Percentiles rank a stretch among this genome's conserved stretches.
These are phyloP conservation scores for Crotalus helleri DNA, from an alignment of 2,113 vertebrate species.

Conservation along the genomic window DNA sequence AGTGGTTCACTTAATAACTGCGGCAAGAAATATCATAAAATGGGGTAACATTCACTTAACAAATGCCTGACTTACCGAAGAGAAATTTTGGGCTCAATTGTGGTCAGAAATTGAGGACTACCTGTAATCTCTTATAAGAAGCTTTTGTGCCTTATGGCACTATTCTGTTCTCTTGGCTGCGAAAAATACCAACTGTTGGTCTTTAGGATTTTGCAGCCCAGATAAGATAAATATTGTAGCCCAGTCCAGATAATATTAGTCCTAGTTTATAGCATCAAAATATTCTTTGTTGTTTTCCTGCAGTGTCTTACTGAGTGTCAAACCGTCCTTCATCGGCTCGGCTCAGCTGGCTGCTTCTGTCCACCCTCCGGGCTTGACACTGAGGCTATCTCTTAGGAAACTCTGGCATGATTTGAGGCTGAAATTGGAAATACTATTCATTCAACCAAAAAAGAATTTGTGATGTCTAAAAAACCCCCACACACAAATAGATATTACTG, in stretches of 20 bases:
- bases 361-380: too few species aligned
- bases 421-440: not conserved
- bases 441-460: not conserved
- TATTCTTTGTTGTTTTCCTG: not conserved
- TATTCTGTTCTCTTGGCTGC: not conserved
- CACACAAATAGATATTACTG: not conserved
- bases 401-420: not conserved
- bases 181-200: not conserved
- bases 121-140: too few species aligned
- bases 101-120: too few species aligned
- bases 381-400: not conserved
- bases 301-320: not conserved
- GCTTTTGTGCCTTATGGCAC: not conserved
- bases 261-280: not conserved
- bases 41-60: too few species aligned
- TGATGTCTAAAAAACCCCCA: not conserved
- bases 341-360: too few species aligned
- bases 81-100: too few species aligned
- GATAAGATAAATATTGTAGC: not conserved
- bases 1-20: too few species aligned
- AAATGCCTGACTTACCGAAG: too few species aligned
- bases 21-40: too few species aligned
- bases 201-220: not conserved
- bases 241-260: not conserved
- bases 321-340: too few species aligned